Conservation (phyloP, 2,113 vertebrate species). For the Collichthys lucidus region DNA sequence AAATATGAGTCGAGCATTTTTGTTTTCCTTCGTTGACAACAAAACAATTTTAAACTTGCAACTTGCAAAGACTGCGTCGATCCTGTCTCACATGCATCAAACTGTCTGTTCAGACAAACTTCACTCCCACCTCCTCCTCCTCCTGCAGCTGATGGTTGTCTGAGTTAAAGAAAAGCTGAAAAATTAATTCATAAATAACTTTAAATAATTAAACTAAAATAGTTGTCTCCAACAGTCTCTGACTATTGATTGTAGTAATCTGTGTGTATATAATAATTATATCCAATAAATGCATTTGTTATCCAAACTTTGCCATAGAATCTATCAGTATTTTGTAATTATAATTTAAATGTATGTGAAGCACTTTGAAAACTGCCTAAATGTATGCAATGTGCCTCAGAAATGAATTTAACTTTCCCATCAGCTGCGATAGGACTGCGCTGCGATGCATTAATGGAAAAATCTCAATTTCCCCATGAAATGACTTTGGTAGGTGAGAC, state of each 20-base stretch:
- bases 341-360: background rate
- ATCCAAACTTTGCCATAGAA: background rate
- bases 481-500: background rate
- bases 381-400: background rate
- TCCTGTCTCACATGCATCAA: too few species aligned
- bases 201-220: too few species aligned
- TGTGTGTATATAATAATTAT: background rate
- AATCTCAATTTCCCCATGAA: conserved; percentile 1
- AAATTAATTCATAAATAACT: too few species aligned
- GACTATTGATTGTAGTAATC: background rate
- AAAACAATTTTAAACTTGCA: too few species aligned
- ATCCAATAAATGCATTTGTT: background rate
- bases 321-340: background rate
- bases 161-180: too few species aligned
- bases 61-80: too few species aligned
- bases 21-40: too few species aligned
- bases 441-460: background rate
- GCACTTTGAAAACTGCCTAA: background rate
- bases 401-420: background rate
- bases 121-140: too few species aligned
- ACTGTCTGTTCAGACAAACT: too few species aligned
- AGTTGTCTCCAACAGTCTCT: too few species aligned
- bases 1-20: too few species aligned
- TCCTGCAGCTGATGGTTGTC: too few species aligned
- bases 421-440: background rate